Evolutionary conservation across 1,140 invertebrate genomes (phyloP).

Genomic region (Drosophila willistoni): DNA sequence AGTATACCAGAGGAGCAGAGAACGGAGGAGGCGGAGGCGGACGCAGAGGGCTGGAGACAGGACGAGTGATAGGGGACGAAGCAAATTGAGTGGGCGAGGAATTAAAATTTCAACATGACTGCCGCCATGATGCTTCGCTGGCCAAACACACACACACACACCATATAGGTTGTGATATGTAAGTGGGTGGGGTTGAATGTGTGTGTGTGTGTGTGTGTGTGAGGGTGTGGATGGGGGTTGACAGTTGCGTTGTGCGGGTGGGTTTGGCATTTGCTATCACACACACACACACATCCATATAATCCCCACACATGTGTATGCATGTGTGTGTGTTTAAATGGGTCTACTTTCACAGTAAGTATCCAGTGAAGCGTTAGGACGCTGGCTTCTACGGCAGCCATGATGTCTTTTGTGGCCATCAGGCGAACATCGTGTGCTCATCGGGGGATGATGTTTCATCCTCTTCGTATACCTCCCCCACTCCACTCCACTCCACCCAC

Average conservation of each 20-base stretch:
- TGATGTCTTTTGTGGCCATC: slow-evolving; percentile 80
- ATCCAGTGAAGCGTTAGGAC: slow-evolving; percentile 79
- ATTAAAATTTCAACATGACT: slow-evolving; percentile 81
- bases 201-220: slow-evolving; percentile 36
- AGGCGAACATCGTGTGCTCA: slow-evolving; percentile 55
- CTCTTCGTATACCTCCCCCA: slow-evolving; percentile 8
- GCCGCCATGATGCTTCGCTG: slow-evolving; percentile 74
- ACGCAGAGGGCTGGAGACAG: not conserved
- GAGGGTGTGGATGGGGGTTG: slow-evolving; percentile 30
- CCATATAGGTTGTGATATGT: slow-evolving; percentile 18
- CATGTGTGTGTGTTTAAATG: slow-evolving; percentile 60
- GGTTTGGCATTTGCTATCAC: slow-evolving; percentile 75
- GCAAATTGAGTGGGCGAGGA: slow-evolving; percentile 79
- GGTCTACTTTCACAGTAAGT: slow-evolving; percentile 77
- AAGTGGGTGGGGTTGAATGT: not conserved
- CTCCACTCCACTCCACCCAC: not conserved
- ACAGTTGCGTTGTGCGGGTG: slow-evolving; percentile 52
- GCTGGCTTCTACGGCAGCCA: slow-evolving; percentile 64
- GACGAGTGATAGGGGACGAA: slow-evolving; percentile 14
- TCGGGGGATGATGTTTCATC: slow-evolving; percentile 52
- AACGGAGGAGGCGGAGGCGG: not conserved
- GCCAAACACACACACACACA: slow-evolving; percentile 54
- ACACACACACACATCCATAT: slow-evolving; percentile 51
- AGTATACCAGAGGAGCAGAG: not conserved
- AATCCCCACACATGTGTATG: slow-evolving; percentile 29